phyloP scores from a whole-genome alignment of 2,797 vertebrate species.

The Carduelis carduelis region DNA sequence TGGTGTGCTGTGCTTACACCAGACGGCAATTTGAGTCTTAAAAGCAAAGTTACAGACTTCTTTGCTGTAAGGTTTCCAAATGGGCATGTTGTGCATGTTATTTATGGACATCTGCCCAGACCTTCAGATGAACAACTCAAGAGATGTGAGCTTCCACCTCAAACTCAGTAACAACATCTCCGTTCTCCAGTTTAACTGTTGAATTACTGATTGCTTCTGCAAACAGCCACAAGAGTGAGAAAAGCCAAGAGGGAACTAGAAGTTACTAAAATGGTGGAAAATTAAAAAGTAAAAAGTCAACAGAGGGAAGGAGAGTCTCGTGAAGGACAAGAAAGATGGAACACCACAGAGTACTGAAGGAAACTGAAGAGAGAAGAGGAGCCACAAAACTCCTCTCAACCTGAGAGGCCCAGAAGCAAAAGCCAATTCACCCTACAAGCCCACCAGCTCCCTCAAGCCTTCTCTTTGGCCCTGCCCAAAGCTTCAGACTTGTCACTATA shows the following conservation, averaged over 20 bases:
- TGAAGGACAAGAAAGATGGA: fast-evolving
- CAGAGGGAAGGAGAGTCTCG: not conserved
- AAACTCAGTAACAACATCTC: not conserved
- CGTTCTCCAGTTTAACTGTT: not conserved
- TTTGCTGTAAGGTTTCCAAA: not conserved
- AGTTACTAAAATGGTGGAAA: not conserved
- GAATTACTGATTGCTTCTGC: not conserved
- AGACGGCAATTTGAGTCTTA: not conserved
- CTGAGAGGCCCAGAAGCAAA: not conserved
- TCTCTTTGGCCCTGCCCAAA: not conserved
- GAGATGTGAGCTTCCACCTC: not conserved
- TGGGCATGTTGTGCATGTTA: not conserved
- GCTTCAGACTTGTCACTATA: fast-evolving
- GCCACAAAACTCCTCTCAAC: not conserved
- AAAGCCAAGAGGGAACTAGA: not conserved
- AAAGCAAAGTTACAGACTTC: not conserved
- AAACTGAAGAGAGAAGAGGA: not conserved
- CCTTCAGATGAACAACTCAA: not conserved
- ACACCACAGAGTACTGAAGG: fast-evolving
- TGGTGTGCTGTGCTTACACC: not conserved
- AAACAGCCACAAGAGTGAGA: not conserved
- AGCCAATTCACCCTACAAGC: fast-evolving
- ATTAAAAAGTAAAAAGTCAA: not conserved
- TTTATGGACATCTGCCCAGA: not conserved
- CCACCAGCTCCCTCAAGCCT: fast-evolving